These are phyloP conservation scores for Hemistola chrysoprasaria DNA, from an alignment of 2,888 invertebrate genomes.

Conservation along the genomic window DNA sequence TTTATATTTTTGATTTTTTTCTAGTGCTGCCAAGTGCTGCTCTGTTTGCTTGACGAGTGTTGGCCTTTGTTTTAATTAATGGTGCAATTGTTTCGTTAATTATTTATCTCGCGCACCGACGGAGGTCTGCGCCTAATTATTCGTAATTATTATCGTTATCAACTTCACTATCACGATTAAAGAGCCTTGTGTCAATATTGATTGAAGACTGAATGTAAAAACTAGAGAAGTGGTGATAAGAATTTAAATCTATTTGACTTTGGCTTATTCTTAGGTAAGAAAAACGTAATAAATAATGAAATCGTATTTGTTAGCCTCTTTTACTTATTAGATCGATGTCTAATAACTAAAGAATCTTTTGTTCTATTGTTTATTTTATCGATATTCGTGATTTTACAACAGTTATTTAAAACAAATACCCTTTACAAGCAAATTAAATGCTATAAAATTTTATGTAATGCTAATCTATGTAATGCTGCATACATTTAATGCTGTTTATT, in stretches of 20 bases:
- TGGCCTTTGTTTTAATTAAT: no score
- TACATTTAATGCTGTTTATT: no score
- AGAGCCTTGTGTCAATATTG: conserved; percentile 10
- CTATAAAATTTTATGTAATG: no score
- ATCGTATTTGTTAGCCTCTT: conserved; percentile 5
- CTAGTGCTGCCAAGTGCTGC: no score
- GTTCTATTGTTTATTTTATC: no score
- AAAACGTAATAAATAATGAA: not conserved
- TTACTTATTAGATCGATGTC: not conserved
- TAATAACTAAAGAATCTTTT: not conserved
- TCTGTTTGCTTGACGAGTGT: no score
- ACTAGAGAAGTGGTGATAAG: not conserved
- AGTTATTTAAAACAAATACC: no score
- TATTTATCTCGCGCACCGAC: conserved; percentile 3
- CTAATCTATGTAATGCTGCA: no score
- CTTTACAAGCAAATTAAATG: no score
- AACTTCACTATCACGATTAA: not conserved
- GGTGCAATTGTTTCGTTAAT: not conserved
- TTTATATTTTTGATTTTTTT: no score
- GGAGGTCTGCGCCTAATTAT: conserved; percentile 1
- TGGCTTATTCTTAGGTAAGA: not conserved
- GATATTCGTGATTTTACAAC: no score
- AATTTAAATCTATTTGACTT: not conserved
- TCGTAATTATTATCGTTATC: conserved; percentile 17
- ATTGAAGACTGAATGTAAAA: conserved; percentile 5